Evolutionary conservation across 2,888 invertebrate species (phyloP).

Genomic region (Junonia oenone): DNA sequence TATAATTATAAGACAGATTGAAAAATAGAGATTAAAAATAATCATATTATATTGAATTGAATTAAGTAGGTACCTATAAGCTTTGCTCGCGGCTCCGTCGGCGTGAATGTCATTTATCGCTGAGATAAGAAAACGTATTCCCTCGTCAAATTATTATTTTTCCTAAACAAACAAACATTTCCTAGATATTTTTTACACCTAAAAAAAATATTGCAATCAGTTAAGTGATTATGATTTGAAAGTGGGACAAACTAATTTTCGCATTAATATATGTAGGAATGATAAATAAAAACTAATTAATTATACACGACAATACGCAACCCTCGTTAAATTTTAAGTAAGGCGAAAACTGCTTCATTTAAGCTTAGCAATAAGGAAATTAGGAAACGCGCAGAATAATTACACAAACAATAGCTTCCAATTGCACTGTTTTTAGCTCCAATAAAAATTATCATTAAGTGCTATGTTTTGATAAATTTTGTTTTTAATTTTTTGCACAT

Average conservation of each 20-base stretch:
- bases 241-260: background rate
- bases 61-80: too few species aligned
- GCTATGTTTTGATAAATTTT: background rate
- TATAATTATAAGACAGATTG: too few species aligned
- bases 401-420: slow-evolving; percentile 4
- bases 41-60: too few species aligned
- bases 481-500: background rate
- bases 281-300: background rate
- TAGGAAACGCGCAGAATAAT: background rate
- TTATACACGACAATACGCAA: background rate
- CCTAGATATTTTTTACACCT: too few species aligned
- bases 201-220: too few species aligned
- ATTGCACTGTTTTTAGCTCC: background rate
- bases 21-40: too few species aligned
- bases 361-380: slow-evolving; percentile 8
- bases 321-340: slow-evolving; percentile 6
- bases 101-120: too few species aligned
- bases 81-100: too few species aligned
- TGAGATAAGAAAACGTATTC: too few species aligned
- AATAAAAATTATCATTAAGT: background rate
- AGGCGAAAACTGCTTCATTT: slow-evolving; percentile 9
- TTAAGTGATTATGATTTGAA: background rate
- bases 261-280: background rate
- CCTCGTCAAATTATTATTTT: too few species aligned
- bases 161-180: too few species aligned